phyloP scores from a whole-genome alignment of 2,888 invertebrate species.

The Andrena chrysosceles region DNA sequence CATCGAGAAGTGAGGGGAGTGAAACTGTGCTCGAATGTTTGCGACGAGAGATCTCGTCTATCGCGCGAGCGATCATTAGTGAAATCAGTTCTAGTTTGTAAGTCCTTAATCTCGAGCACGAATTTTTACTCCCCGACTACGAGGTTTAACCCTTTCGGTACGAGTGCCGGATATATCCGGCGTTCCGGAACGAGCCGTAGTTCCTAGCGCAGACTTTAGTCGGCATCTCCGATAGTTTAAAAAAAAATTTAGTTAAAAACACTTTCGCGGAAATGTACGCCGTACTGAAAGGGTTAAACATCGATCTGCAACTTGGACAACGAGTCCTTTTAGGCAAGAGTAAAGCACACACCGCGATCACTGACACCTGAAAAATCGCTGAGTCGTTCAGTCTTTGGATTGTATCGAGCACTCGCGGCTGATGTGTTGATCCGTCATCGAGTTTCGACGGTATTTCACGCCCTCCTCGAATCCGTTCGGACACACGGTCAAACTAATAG shows the following conservation, averaged over 20 bases:
- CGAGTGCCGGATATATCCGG: too few relatives aligned
- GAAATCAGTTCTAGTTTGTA: too few relatives aligned
- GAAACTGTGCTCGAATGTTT: not conserved
- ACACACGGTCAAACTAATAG: constrained; percentile 72
- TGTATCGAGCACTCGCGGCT: constrained; percentile 27
- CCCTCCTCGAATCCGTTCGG: constrained; percentile 75
- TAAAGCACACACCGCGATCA: not conserved
- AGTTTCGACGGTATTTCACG: constrained; percentile 37
- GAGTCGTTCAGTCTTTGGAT: constrained; percentile 33
- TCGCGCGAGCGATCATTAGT: too few relatives aligned
- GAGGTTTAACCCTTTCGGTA: too few relatives aligned
- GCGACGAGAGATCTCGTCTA: too few relatives aligned
- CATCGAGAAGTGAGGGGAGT: not conserved
- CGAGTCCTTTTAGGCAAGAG: not conserved
- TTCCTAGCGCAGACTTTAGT: too few relatives aligned
- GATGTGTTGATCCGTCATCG: constrained; percentile 35
- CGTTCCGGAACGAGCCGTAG: too few relatives aligned
- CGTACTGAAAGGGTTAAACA: not conserved
- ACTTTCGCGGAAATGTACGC: too few relatives aligned
- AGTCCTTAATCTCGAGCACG: not conserved
- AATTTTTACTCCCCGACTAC: not conserved
- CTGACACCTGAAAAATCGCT: not conserved
- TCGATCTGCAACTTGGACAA: not conserved
- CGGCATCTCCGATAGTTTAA: too few relatives aligned
- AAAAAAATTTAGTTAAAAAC: too few relatives aligned